Percentiles rank a stretch among this genome's conserved stretches.
Evolutionary conservation across 2,113 vertebrate species (phyloP).

Genomic region (Bolborhynchus lineola): DNA sequence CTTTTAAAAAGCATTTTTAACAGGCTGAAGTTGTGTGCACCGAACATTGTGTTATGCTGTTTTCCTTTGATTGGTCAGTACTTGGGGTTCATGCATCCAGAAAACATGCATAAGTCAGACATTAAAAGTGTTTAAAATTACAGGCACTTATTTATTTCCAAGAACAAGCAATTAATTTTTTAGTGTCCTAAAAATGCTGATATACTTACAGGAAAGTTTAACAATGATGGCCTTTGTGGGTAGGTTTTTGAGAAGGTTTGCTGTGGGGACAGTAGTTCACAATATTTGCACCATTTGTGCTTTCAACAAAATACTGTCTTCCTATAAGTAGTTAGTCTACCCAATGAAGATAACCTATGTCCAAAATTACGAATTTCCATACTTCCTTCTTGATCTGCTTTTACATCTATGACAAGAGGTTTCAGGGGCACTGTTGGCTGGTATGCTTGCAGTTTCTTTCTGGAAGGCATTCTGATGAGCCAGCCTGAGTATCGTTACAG

Average conservation of each 20-base stretch:
- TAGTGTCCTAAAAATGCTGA: neutral
- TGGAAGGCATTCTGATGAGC: neutral
- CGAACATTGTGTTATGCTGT: accelerated
- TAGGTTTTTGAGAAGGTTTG: neutral
- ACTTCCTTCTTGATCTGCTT: neutral
- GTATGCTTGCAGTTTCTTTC: neutral
- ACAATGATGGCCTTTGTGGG: accelerated
- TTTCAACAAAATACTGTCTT: neutral
- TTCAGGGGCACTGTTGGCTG: neutral
- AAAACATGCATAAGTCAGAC: neutral
- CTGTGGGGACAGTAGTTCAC: neutral
- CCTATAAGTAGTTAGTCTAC: neutral
- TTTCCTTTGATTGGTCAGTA: accelerated
- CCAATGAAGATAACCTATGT: neutral
- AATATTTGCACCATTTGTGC: neutral
- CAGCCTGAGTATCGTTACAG: neutral
- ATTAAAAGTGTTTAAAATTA: neutral
- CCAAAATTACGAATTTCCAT: neutral
- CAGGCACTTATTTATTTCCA: neutral
- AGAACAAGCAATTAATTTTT: neutral
- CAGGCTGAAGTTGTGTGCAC: neutral
- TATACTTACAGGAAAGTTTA: neutral
- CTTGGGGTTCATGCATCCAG: accelerated
- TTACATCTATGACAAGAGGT: neutral
- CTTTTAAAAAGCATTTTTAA: neutral